phyloP scores from a whole-genome alignment of 1,140 invertebrate genomes.

The Pinna nobilis region DNA sequence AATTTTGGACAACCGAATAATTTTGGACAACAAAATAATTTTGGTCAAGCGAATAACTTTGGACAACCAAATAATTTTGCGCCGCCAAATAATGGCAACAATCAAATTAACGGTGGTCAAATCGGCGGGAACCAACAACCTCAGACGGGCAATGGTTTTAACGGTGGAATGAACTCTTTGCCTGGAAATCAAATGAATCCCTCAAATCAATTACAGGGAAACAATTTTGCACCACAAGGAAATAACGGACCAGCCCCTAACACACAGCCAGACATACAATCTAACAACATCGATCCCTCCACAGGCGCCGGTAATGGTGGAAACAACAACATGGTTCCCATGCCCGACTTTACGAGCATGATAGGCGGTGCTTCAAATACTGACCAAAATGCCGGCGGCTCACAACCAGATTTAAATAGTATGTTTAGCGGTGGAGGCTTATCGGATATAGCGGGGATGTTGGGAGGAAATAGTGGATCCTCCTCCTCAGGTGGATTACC shows the following conservation, averaged over 20 bases:
- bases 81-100: background rate
- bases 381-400: background rate
- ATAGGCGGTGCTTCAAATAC: background rate
- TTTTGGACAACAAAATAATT: conserved; percentile 12
- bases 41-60: background rate
- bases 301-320: background rate
- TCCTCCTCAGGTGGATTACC: background rate
- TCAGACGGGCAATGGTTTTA: conserved; percentile 7
- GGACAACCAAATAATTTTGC: background rate
- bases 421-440: conserved; percentile 19
- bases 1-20: conserved; percentile 13
- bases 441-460: conserved; percentile 15
- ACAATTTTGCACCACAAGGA: no score
- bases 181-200: no score
- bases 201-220: no score
- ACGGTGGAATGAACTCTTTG: no score
- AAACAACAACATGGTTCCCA: background rate
- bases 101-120: background rate
- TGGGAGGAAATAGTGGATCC: background rate
- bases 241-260: background rate
- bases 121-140: background rate
- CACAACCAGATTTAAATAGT: conserved; percentile 11
- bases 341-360: background rate
- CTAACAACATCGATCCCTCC: conserved; percentile 1
- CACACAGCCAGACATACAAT: background rate